Conservation (phyloP, 1,140 invertebrate species). For the Druon quercuslanigerum region DNA sequence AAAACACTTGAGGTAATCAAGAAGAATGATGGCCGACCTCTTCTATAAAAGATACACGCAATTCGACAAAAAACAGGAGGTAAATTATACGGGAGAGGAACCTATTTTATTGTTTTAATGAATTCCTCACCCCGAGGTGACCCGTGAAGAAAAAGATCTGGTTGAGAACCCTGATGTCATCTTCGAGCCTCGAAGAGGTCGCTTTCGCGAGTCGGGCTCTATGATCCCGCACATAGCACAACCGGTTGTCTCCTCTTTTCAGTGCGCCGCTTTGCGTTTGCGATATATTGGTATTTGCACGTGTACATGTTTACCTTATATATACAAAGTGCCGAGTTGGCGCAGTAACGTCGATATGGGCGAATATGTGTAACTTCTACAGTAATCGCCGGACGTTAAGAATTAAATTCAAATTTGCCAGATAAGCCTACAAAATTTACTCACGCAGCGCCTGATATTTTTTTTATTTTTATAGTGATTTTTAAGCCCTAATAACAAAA, state of each 20-base stretch:
- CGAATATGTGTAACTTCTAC: constrained; percentile 62
- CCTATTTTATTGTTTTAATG: constrained; percentile 28
- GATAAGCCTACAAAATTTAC: too few species aligned
- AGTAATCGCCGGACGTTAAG: too few species aligned
- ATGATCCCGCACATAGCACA: constrained; percentile 71
- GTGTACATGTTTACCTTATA: constrained; percentile 54
- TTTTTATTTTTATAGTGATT: too few species aligned
- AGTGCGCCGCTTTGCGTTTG: constrained; percentile 62
- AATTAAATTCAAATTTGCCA: too few species aligned
- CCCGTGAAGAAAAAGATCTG: constrained; percentile 39
- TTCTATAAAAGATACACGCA: neutral
- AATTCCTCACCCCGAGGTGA: constrained; percentile 22
- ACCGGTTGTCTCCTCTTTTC: constrained; percentile 71
- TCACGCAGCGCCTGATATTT: too few species aligned
- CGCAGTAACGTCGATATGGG: constrained; percentile 55
- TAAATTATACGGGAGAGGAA: constrained; percentile 5
- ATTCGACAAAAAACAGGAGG: neutral
- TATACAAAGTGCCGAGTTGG: constrained; percentile 45
- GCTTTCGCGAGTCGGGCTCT: constrained; percentile 66
- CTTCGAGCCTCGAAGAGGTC: constrained; percentile 67
- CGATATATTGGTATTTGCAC: constrained; percentile 56
- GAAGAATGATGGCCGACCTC: neutral
- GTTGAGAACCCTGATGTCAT: constrained; percentile 71
- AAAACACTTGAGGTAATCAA: constrained; percentile 6
- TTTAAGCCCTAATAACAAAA: too few species aligned